These are phyloP conservation scores for Acleris emargana DNA, from an alignment of 2,888 invertebrate species.

Conservation along the genomic window DNA sequence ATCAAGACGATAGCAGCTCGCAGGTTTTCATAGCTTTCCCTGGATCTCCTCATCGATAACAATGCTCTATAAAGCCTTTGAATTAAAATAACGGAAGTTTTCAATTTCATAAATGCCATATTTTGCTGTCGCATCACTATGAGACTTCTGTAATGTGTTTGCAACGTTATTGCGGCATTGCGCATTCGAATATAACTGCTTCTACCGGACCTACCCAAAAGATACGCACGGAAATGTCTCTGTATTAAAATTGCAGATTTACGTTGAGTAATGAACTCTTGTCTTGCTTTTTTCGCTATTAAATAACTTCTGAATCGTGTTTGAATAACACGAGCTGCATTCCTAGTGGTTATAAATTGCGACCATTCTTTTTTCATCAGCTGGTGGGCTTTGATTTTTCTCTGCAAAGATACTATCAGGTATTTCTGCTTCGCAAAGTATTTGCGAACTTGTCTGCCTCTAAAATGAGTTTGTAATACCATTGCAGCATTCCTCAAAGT, in stretches of 20 bases:
- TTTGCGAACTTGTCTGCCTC: conserved; percentile 67
- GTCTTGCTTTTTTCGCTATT: conserved; percentile 52
- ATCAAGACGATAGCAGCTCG: conserved; percentile 58
- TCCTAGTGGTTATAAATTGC: conserved; percentile 62
- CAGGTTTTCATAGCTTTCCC: conserved; percentile 51
- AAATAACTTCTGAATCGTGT: conserved; percentile 67
- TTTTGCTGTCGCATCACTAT: conserved; percentile 62
- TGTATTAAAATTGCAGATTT: conserved; percentile 55
- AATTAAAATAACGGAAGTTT: conserved; percentile 52
- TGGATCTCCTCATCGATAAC: conserved; percentile 53
- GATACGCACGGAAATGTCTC: conserved; percentile 51
- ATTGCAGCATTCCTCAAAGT: conserved; percentile 59
- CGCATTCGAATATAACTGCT: conserved; percentile 43
- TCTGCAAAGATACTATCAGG: conserved; percentile 74
- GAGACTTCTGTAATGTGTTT: conserved; percentile 68
- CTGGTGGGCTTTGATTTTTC: conserved; percentile 71
- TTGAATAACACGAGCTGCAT: conserved; percentile 76
- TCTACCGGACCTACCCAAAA: conserved; percentile 45
- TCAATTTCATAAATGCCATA: conserved; percentile 45
- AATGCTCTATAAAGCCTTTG: conserved; percentile 67
- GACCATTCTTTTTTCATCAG: conserved; percentile 62
- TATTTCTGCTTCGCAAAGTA: conserved; percentile 58
- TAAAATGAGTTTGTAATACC: conserved; percentile 74
- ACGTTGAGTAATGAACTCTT: conserved; percentile 50
- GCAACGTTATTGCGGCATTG: conserved; percentile 56